Percentiles rank a stretch among this genome's conserved stretches.
phyloP scores from a whole-genome alignment of 2,113 vertebrate species.

The Gymnobelideus leadbeateri region DNA sequence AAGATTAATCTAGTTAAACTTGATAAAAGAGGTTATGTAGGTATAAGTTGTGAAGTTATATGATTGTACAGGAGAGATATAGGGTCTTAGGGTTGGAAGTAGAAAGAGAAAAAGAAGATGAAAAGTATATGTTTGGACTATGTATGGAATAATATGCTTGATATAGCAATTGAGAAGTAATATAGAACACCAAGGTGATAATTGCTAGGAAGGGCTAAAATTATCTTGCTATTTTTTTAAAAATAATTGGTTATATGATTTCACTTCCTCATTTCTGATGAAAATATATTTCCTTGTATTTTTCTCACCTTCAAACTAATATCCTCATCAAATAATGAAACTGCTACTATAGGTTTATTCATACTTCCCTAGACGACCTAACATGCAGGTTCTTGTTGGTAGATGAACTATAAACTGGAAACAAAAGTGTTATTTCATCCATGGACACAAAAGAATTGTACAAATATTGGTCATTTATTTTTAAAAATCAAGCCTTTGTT shows the following conservation, averaged over 20 bases:
- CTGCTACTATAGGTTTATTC: background rate
- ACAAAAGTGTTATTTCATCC: background rate
- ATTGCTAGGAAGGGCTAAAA: background rate
- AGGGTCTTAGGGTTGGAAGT: rapidly evolving
- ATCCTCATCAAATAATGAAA: background rate
- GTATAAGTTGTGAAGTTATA: background rate
- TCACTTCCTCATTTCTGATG: background rate
- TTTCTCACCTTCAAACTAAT: background rate
- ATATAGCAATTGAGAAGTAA: background rate
- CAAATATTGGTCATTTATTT: background rate
- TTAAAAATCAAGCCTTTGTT: background rate
- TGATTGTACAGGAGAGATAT: background rate
- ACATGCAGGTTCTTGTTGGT: background rate
- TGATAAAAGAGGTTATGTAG: background rate
- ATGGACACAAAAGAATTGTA: background rate
- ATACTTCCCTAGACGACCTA: background rate
- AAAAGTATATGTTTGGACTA: rapidly evolving
- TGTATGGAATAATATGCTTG: background rate
- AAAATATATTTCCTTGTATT: background rate
- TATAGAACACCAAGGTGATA: background rate
- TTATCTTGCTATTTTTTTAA: too few relatives aligned
- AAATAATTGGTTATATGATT: background rate
- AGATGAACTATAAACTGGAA: background rate
- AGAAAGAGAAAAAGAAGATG: background rate
- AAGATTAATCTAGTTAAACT: background rate